Conservation (phyloP, 53 echinoderm and acorn worm species). For the Pentamera pediparva region DNA sequence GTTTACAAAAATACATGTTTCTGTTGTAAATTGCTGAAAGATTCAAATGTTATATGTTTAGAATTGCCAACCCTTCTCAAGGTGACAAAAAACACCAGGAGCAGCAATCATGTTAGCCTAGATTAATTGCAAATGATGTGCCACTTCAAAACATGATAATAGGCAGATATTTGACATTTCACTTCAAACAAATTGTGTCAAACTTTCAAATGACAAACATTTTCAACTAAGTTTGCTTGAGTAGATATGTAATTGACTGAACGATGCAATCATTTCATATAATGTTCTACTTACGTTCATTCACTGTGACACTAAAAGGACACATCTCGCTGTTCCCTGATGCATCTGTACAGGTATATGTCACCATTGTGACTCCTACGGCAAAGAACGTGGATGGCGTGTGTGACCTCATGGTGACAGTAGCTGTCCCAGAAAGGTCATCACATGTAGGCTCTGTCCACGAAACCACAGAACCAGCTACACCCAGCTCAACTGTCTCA, state of each 20-base stretch:
- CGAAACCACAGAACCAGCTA: not conserved
- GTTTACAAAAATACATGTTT: not conserved
- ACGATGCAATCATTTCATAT: no score
- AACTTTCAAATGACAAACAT: no score
- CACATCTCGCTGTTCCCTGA: slow-evolving; percentile 46
- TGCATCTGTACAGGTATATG: slow-evolving; percentile 40
- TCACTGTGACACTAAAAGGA: slow-evolving; percentile 49
- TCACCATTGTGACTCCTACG: slow-evolving; percentile 46
- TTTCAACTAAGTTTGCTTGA: not conserved
- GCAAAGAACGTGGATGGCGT: slow-evolving; percentile 30
- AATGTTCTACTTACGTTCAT: slow-evolving; percentile 25
- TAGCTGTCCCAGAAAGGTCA: slow-evolving; percentile 31
- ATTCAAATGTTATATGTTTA: not conserved
- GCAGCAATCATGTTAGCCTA: not conserved
- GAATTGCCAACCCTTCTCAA: not conserved
- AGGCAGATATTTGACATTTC: not conserved
- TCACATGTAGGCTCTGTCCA: slow-evolving; percentile 21
- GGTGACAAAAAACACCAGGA: not conserved
- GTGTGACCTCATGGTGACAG: slow-evolving; percentile 21
- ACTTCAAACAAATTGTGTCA: not conserved
- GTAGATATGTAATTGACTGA: not conserved
- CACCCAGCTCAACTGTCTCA: slow-evolving; percentile 6
- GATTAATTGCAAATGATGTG: not conserved
- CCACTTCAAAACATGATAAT: not conserved
- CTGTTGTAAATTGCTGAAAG: not conserved